Evolutionary conservation across 2,797 vertebrate species (phyloP).

Genomic region (Saxicola maurus): DNA sequence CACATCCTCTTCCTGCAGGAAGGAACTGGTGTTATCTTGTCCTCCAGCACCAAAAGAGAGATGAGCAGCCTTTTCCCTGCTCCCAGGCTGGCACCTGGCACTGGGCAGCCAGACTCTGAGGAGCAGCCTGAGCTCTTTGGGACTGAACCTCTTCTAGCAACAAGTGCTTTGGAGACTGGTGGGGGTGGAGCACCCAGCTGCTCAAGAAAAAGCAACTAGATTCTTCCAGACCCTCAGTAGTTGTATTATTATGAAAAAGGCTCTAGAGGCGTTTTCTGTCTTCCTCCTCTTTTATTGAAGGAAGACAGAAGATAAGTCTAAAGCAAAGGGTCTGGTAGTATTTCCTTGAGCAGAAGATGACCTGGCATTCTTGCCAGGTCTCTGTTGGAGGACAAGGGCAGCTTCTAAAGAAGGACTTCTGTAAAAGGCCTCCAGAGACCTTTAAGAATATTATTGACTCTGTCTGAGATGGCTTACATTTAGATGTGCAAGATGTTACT

Average conservation of each 20-base stretch:
- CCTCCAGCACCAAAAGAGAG: neutral
- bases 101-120: accelerated
- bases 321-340: neutral
- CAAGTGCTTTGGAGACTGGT: neutral
- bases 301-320: neutral
- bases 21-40: neutral
- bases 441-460: neutral
- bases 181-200: neutral
- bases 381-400: neutral
- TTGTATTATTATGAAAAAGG: neutral
- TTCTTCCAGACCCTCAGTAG: neutral
- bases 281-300: neutral
- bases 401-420: neutral
- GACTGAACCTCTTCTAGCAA: neutral
- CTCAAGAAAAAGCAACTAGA: neutral
- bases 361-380: neutral
- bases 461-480: neutral
- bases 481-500: neutral
- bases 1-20: neutral
- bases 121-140: accelerated
- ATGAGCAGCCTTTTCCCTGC: neutral
- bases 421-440: neutral
- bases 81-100: accelerated
- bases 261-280: neutral
- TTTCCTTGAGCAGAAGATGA: neutral